phyloP scores from a whole-genome alignment of 2,797 vertebrate species.

The Pangasius djambal region DNA sequence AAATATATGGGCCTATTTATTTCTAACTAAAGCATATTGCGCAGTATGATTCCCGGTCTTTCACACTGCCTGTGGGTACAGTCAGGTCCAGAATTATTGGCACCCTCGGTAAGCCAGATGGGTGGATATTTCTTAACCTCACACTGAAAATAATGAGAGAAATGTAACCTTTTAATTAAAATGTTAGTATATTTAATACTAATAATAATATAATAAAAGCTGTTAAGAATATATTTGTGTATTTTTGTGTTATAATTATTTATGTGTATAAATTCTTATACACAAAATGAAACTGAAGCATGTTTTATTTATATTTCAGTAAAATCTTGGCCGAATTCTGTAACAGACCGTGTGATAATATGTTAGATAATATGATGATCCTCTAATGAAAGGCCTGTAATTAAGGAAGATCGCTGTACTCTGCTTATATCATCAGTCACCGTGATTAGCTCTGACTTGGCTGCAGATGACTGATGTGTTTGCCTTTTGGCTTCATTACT shows the following conservation, averaged over 20 bases:
- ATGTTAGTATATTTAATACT: background rate
- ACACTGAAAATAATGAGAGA: background rate
- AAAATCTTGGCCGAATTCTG: background rate
- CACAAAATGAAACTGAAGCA: background rate
- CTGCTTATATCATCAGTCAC: background rate
- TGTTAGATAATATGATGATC: background rate
- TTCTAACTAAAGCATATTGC: background rate
- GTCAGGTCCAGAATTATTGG: conserved; percentile 1
- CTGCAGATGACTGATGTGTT: background rate
- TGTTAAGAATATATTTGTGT: background rate
- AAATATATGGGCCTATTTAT: background rate
- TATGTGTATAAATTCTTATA: background rate
- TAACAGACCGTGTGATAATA: background rate
- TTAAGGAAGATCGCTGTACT: too few relatives aligned
- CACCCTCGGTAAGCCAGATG: background rate
- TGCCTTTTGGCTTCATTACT: background rate
- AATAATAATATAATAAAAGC: background rate
- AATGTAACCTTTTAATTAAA: background rate
- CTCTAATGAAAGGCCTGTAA: background rate
- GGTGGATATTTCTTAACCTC: background rate
- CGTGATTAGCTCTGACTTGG: background rate
- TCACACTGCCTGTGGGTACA: background rate
- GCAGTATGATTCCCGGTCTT: background rate
- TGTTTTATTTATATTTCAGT: background rate
- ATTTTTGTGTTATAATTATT: background rate